Conservation (phyloP, 1,140 invertebrate species). For the Bombus confusus region DNA sequence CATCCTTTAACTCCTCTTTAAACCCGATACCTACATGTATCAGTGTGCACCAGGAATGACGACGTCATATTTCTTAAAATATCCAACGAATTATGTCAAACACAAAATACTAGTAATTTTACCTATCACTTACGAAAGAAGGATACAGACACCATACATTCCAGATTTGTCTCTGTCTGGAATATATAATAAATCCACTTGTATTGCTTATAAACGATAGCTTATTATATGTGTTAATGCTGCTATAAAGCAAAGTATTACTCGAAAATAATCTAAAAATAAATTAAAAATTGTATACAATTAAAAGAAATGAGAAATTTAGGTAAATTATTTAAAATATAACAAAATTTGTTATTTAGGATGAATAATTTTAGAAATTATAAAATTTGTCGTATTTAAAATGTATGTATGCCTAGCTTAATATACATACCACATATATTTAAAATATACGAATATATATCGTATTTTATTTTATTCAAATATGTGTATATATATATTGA, state of each 20-base stretch:
- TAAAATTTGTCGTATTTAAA: too few relatives aligned
- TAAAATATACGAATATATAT: too few relatives aligned
- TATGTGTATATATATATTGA: too few relatives aligned
- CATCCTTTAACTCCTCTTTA: constrained; percentile 84
- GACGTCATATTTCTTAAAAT: constrained; percentile 70
- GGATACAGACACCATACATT: constrained; percentile 79
- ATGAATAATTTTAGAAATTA: too few relatives aligned
- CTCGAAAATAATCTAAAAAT: too few relatives aligned
- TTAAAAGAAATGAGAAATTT: too few relatives aligned
- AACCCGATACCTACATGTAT: constrained; percentile 79
- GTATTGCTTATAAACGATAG: constrained; percentile 69
- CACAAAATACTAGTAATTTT: constrained; percentile 84
- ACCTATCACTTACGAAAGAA: constrained; percentile 80
- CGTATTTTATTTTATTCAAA: too few relatives aligned
- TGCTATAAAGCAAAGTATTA: neutral
- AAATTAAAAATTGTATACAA: too few relatives aligned
- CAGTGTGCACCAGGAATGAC: constrained; percentile 81
- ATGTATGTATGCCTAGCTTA: too few relatives aligned
- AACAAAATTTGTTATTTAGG: too few relatives aligned
- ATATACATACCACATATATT: too few relatives aligned
- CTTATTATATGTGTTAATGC: neutral
- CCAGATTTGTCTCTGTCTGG: constrained; percentile 82
- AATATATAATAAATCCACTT: constrained; percentile 60
- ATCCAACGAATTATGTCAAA: constrained; percentile 82
- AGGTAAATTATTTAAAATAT: too few relatives aligned